Conservation (phyloP, 1,140 invertebrate species). For the Delia radicum region DNA sequence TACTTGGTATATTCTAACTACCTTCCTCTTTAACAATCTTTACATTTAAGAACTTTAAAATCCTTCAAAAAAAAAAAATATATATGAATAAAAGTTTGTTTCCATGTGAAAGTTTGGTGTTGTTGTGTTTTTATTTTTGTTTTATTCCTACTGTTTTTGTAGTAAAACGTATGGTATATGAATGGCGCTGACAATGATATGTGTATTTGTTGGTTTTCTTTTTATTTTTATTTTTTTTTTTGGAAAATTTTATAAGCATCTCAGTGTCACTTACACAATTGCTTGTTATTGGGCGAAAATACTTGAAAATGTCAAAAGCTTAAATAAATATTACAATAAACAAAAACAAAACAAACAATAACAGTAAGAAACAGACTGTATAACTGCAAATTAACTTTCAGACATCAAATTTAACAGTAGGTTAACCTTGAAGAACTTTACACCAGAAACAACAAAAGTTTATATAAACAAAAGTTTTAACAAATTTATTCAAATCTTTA, state of each 20-base stretch:
- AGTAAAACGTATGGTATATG: not conserved
- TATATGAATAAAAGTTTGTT: not conserved
- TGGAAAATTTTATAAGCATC: not conserved
- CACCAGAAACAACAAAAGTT: not conserved
- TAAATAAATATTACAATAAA: conserved; percentile 45
- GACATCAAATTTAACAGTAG: no score
- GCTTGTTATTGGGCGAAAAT: not conserved
- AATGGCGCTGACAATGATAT: not conserved
- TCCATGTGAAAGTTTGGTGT: not conserved
- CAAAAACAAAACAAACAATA: not conserved
- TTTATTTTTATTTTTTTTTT: no score
- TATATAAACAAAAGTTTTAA: not conserved
- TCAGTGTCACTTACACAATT: conserved; percentile 14
- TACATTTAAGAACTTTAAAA: not conserved
- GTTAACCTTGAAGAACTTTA: no score
- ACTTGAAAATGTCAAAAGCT: conserved; percentile 54
- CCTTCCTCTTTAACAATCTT: not conserved
- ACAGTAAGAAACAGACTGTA: not conserved
- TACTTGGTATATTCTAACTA: not conserved
- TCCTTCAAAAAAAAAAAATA: not conserved
- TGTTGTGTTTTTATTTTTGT: not conserved
- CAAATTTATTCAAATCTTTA: not conserved
- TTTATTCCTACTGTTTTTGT: not conserved
- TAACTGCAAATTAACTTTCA: no score
- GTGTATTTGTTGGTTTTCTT: not conserved